Percentiles rank a stretch among this genome's conserved stretches.
phyloP scores from a whole-genome alignment of 2,888 invertebrate genomes.

The Mayetiola destructor region DNA sequence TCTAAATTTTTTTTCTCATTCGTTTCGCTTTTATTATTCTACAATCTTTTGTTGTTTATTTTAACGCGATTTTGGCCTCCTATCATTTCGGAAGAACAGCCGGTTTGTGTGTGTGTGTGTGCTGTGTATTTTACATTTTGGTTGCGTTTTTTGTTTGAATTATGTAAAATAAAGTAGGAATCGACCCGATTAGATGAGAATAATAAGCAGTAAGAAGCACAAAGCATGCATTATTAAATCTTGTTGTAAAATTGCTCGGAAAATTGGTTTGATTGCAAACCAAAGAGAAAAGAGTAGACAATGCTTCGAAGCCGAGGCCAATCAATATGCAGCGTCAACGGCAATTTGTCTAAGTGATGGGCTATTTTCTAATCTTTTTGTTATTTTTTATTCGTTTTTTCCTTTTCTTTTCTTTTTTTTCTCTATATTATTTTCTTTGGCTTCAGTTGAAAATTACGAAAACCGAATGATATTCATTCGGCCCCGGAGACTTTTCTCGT shows the following conservation, averaged over 20 bases:
- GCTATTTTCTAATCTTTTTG: too few species aligned
- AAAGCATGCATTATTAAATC: not conserved
- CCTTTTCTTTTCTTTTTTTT: too few species aligned
- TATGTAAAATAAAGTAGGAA: not conserved
- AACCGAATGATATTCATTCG: too few species aligned
- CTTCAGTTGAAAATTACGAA: too few species aligned
- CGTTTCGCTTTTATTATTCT: not conserved
- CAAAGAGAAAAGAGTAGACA: too few species aligned
- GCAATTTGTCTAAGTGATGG: conserved; percentile 1
- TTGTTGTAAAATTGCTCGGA: not conserved
- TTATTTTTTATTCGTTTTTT: too few species aligned
- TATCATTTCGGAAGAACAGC: not conserved
- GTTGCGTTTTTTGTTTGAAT: not conserved
- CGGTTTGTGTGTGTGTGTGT: not conserved
- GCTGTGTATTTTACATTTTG: too few species aligned
- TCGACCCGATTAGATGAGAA: not conserved
- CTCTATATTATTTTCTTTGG: too few species aligned
- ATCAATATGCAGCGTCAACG: conserved; percentile 1
- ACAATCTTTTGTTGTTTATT: not conserved
- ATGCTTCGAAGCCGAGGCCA: not conserved
- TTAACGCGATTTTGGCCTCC: too few species aligned
- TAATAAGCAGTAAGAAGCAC: too few species aligned
- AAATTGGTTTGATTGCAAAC: not conserved
- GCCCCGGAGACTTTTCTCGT: too few species aligned
- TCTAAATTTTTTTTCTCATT: too few species aligned